Percentiles rank a stretch among this genome's conserved stretches.
phyloP scores from a whole-genome alignment of 2,797 vertebrate genomes.

The Harpagifer antarcticus region DNA sequence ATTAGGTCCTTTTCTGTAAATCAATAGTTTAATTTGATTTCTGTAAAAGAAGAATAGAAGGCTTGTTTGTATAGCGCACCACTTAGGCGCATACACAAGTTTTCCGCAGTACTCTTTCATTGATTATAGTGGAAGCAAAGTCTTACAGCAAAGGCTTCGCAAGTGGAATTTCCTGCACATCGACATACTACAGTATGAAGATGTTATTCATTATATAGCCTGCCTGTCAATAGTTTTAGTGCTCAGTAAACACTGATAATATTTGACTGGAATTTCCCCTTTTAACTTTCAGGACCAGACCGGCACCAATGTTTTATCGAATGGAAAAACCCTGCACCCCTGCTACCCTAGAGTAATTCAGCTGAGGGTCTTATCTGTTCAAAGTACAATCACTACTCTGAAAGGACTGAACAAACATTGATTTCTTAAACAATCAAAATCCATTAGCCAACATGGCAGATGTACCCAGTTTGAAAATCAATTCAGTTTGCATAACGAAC shows the following conservation, averaged over 20 bases:
- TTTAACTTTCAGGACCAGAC: not conserved
- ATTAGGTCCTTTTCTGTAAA: too few species aligned
- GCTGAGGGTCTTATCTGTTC: not conserved
- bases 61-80: too few species aligned
- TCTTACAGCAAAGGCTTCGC: too few species aligned
- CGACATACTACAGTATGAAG: not conserved
- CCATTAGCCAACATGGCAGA: conserved; percentile 51
- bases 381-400: conserved; percentile 15
- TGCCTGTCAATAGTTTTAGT: not conserved
- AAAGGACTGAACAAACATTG: conserved; percentile 20
- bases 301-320: too few species aligned
- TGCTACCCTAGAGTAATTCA: not conserved
- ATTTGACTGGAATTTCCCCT: not conserved
- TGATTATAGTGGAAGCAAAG: too few species aligned
- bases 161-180: not conserved
- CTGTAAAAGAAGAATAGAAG: too few species aligned
- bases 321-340: not conserved
- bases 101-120: too few species aligned
- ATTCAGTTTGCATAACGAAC: conserved; percentile 51
- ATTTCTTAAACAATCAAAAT: conserved; percentile 40
- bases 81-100: too few species aligned
- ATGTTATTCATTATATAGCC: not conserved
- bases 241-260: not conserved
- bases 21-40: too few species aligned
- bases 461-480: conserved; percentile 60